Base-by-base conservation (phyloP, 2,113 vertebrate genomes). In the Syngnathus scovelli region DNA sequence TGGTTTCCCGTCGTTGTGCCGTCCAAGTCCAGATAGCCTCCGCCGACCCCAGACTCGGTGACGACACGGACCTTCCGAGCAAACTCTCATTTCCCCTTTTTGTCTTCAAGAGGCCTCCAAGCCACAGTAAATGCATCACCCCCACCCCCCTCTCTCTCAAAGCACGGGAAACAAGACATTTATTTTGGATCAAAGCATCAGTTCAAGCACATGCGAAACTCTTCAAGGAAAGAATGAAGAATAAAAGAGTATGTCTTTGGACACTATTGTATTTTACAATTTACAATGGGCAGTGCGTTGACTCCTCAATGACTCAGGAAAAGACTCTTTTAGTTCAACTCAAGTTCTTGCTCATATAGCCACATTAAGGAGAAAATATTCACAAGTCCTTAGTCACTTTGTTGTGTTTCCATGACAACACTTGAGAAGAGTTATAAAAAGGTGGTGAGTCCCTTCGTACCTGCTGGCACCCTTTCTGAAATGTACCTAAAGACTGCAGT, bases 31-130 rank as follows among this genome's bases (percentile, higher is more conserved):
- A 43, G 62, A 66, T 81, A 33, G 27, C 76, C 80, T 73, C 62
- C 1, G 0, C 8, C 71, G 76, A 84, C 73, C 81, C 76, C 76
- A 86, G 88, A 83, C 79, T 77, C 61, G 55, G 72, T 72, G 88
- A 86, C 76, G 78, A 67, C 81, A 6, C 13, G 64, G 67, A 64
- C 66, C 71, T 85, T 87, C 75, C 80, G 77, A 70, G 67, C 62
- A 63, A 81, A 67, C 61, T 52, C 67, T 84, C 64, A 68, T 81
- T 87, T 86, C 80, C 78, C 56, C 71, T 84, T 83, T 78, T 86
- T 89, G 84, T 85, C 74, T 77, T 52, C 16, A 37, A 68, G 27
- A 33, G 71, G 60, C 68, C 56, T 54, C 61, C 60, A 66, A 67
- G 74, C 67, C 68, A 55, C 56, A 43, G 64, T 27, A 43, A 63